Base-by-base conservation (phyloP, 2,113 vertebrate genomes). In the Fregetta grallaria region DNA sequence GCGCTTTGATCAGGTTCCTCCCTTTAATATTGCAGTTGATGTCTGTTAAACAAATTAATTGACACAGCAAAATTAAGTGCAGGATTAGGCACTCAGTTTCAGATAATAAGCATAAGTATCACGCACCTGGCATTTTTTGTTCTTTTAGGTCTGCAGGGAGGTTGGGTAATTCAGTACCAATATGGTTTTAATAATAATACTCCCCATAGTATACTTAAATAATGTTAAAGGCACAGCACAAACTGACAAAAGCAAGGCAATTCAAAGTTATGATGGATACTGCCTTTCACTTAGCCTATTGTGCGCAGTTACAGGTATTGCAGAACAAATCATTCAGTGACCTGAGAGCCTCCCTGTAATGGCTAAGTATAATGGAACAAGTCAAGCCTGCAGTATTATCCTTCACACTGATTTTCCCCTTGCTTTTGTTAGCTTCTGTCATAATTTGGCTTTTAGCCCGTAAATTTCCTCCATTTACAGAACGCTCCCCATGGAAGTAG, bases 331-430 rank as follows among this genome's bases (percentile, higher is more conserved):
- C 72, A 70, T 88, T 91, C 49, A 55, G 77, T 92, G 71, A 90
- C 74, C 84, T 38, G 56, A 96, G 77, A 94, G 85, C 38, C 62
- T 78, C 61, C 73, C 84, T 80, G 81, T 78, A 97, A 96, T 94
- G 68, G 25, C 29, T 97, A 87, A 86, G 53, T 96, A 49, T 73
- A 91, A 83, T 94, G 92, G 77, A 97, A 85, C 81, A 96, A 92
- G 71, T 95, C 95, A 97, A 95, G 90, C 58, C 52, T 93, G 65
- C 42, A 88, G 49, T 81, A 87, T 96, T 97, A 96, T 88, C 72
- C 68, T 94, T 97, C 76, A 94, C 38, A 86, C 68, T 66, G 65
- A 88, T 94, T 94, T 70, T 90, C 47, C 36, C 47, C 30, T 92
- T 90, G 30, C 70, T 93, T 95, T 97, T 96, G 66, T 96, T 75